Conservation (phyloP, 2,888 invertebrate species). For the Petrolisthes manimaculis region DNA sequence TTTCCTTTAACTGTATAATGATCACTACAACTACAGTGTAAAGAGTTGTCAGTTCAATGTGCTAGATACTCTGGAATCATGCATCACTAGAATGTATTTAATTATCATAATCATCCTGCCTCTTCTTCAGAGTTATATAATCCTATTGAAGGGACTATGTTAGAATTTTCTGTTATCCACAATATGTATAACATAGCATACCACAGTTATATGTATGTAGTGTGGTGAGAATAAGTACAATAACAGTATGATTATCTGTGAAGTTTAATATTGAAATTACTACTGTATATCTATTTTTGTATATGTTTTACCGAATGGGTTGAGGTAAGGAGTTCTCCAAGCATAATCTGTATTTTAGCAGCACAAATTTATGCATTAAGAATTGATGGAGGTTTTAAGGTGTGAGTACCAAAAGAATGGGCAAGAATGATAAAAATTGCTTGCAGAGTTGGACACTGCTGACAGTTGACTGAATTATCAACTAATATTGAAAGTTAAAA, state of each 20-base stretch:
- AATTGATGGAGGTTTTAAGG: neutral
- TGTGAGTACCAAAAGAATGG: neutral
- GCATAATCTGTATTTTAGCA: slow-evolving; percentile 15
- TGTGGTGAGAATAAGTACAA: slow-evolving; percentile 12
- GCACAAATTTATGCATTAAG: slow-evolving; percentile 26
- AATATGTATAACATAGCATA: no score
- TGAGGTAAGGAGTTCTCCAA: neutral
- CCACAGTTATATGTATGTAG: neutral
- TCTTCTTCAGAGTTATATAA: neutral
- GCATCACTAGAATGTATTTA: neutral
- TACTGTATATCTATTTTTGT: slow-evolving; percentile 22
- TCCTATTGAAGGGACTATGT: neutral
- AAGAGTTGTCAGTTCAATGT: slow-evolving; percentile 1
- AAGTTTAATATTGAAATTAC: neutral
- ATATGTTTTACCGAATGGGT: slow-evolving; percentile 33
- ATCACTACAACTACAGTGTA: neutral
- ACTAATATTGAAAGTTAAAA: neutral
- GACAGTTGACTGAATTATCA: neutral
- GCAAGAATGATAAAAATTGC: neutral
- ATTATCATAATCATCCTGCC: neutral
- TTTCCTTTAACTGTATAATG: no score
- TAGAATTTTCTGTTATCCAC: no score
- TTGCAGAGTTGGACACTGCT: neutral
- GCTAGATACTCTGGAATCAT: neutral
- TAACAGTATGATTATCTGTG: slow-evolving; percentile 11